Percentiles rank a stretch among this genome's conserved stretches.
phyloP scores from a whole-genome alignment of 2,888 invertebrate species.

The Zaprionus lineosus region DNA sequence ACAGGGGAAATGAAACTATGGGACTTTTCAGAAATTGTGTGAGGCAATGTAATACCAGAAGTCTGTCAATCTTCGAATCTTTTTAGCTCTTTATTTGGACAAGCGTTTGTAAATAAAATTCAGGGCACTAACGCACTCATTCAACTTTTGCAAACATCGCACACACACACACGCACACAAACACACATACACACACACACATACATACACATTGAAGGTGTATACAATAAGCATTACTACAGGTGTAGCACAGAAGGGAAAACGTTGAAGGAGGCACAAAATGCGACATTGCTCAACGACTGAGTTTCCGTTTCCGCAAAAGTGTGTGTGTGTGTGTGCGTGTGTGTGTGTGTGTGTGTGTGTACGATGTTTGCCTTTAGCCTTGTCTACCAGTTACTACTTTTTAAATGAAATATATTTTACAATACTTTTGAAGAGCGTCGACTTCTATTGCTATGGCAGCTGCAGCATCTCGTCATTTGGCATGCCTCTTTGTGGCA shows the following conservation, averaged over 20 bases:
- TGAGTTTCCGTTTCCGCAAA: conserved; percentile 32
- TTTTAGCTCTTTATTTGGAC: no score
- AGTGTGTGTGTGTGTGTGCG: no score
- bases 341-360: no score
- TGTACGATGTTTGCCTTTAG: no score
- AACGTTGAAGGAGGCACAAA: conserved; percentile 10
- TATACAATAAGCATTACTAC: not conserved
- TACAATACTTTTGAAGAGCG: conserved; percentile 35
- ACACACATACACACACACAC: not conserved
- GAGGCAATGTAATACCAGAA: no score
- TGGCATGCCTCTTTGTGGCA: not conserved
- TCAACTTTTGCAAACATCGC: no score
- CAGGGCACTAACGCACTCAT: no score
- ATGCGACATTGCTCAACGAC: conserved; percentile 17
- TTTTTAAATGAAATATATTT: conserved; percentile 43
- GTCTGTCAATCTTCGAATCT: no score
- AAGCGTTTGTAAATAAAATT: no score
- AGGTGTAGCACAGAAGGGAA: not conserved
- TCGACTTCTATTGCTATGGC: conserved; percentile 1
- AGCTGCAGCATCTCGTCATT: conserved; percentile 1
- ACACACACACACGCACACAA: conserved; percentile 1
- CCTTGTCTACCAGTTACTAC: conserved; percentile 29
- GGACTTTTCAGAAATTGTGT: no score
- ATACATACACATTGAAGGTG: no score
- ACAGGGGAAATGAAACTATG: no score